Conservation (phyloP, 2,797 vertebrate genomes). For the Neosilurus mollespiculum region DNA sequence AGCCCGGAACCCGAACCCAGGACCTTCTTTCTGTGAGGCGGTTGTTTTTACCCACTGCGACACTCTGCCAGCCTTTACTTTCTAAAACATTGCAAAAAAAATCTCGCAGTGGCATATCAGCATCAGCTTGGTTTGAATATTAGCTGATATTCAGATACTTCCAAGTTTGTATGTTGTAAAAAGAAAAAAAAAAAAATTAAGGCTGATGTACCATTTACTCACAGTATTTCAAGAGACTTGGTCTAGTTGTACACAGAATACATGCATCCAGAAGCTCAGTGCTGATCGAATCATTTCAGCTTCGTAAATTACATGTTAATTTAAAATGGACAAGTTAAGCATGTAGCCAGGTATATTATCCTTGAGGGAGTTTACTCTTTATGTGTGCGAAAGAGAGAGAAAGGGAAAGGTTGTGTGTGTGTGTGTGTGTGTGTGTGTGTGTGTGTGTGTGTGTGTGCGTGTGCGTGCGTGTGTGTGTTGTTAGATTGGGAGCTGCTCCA, state of each 20-base stretch:
- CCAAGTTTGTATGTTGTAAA: not conserved
- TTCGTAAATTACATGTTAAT: not conserved
- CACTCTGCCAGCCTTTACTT: too few relatives aligned
- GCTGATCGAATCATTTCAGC: not conserved
- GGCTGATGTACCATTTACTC: not conserved
- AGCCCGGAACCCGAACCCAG: too few relatives aligned
- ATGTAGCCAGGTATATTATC: not conserved
- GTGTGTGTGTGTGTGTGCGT: conserved; percentile 10
- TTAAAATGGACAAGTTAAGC: not conserved
- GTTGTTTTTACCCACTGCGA: too few relatives aligned
- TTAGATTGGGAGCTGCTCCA: conserved; percentile 60
- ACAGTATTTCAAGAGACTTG: not conserved
- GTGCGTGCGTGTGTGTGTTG: conserved; percentile 5
- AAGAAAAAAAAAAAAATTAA: not conserved
- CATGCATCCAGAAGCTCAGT: not conserved
- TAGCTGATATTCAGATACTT: not conserved
- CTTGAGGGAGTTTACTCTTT: not conserved
- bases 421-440: conserved; percentile 1
- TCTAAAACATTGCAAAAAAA: not conserved
- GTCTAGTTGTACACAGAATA: not conserved
- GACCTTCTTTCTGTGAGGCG: too few relatives aligned
- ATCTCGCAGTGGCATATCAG: too few relatives aligned
- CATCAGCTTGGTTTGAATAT: not conserved
- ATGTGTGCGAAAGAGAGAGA: not conserved
- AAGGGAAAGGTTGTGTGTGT: not conserved